These are phyloP conservation scores for Chlamydotis undulata DNA, from an alignment of 2,113 vertebrate genomes.

Conservation along the genomic window DNA sequence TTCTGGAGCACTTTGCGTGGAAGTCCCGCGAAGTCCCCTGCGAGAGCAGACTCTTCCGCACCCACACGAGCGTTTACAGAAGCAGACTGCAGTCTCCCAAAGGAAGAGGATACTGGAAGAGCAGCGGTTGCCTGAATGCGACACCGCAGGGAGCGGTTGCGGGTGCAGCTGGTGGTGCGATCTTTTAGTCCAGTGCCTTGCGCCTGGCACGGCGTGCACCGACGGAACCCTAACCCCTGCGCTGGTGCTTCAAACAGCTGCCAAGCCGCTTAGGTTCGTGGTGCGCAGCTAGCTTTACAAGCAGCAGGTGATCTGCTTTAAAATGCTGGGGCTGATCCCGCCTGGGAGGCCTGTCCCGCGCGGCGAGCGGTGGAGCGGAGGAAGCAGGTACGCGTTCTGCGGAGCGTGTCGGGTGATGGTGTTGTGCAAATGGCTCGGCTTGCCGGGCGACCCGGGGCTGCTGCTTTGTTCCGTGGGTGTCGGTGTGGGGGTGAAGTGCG, in stretches of 20 bases:
- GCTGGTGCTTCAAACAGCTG: neutral
- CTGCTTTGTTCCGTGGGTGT: conserved; percentile 2
- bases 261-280: neutral
- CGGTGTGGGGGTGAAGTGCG: neutral
- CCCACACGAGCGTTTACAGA: too few relatives aligned
- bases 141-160: neutral
- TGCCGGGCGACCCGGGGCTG: neutral
- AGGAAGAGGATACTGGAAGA: neutral
- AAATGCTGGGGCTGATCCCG: fast-evolving
- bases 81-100: neutral
- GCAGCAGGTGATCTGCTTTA: neutral
- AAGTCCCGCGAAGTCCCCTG: neutral
- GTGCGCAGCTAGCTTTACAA: neutral
- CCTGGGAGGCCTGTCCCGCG: fast-evolving
- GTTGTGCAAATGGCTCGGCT: neutral
- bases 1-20: neutral
- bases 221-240: neutral
- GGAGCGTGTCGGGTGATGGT: neutral
- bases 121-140: too few relatives aligned
- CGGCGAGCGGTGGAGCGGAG: fast-evolving
- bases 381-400: neutral
- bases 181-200: neutral
- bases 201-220: neutral
- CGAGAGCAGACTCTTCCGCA: neutral
- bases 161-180: fast-evolving